Evolutionary conservation across 2,888 invertebrate genomes (phyloP).

Genomic region (Podotricha telesiphe): DNA sequence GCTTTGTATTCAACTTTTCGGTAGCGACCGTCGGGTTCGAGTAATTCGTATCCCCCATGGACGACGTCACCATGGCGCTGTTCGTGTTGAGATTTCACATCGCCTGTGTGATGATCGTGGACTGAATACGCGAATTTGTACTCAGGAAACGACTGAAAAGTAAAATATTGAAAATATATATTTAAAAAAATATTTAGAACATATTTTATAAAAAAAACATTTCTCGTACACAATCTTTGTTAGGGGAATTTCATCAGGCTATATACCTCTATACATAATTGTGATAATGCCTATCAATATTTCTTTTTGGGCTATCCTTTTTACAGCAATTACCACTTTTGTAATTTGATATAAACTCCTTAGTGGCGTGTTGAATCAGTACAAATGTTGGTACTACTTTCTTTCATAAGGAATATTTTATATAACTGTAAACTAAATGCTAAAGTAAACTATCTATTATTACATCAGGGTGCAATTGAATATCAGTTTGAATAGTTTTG

Average conservation of each 20-base stretch:
- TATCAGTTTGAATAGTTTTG: neutral
- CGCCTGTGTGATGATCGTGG: constrained; percentile 83
- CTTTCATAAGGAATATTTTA: neutral
- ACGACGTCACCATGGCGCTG: constrained; percentile 83
- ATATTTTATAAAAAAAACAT: no score
- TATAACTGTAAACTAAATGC: neutral
- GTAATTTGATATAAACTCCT: no score
- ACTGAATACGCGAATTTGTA: constrained; percentile 83
- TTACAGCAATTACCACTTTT: no score
- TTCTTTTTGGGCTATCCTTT: no score
- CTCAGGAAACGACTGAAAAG: constrained; percentile 76
- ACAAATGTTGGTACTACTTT: neutral
- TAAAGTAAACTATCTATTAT: neutral
- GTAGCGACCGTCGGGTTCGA: constrained; percentile 86
- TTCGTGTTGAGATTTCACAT: constrained; percentile 81
- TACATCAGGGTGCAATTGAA: neutral
- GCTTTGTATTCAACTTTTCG: constrained; percentile 87
- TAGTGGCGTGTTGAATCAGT: no score
- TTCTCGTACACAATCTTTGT: no score
- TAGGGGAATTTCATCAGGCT: no score
- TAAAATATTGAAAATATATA: no score
- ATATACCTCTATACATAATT: no score
- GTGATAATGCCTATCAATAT: no score
- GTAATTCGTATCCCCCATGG: constrained; percentile 85
- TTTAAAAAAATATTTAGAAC: no score